Conservation (phyloP, 1,140 invertebrate species). For the Ceratina calcarata region DNA sequence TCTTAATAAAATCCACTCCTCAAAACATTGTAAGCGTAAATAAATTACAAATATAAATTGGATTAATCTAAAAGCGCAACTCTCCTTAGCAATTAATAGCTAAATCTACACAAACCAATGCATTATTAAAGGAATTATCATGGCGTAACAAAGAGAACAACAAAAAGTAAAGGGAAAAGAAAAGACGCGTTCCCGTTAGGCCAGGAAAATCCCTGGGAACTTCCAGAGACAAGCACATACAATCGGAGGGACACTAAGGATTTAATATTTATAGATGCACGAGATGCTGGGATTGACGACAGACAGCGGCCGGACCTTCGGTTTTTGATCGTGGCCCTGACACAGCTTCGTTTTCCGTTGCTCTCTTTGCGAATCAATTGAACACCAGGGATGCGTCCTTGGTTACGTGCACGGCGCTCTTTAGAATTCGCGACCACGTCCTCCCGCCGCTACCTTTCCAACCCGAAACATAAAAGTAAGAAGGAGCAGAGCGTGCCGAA, state of each 20-base stretch:
- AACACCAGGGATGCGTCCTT: conserved; percentile 66
- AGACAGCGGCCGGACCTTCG: conserved; percentile 20
- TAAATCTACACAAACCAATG: no score
- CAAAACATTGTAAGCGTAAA: no score
- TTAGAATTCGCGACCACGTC: conserved; percentile 60
- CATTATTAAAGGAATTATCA: no score
- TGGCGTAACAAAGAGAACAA: no score
- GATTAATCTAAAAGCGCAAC: no score
- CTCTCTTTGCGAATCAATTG: conserved; percentile 63
- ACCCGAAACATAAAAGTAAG: conserved; percentile 44
- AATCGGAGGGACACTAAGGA: neutral
- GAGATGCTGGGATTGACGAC: conserved; percentile 9
- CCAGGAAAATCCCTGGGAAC: neutral
- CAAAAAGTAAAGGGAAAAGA: no score
- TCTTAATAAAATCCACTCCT: no score
- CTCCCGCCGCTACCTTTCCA: conserved; percentile 44
- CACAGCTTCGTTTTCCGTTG: conserved; percentile 53
- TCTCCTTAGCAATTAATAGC: no score
- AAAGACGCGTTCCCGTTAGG: neutral
- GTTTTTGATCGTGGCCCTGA: conserved; percentile 49
- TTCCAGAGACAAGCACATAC: no score
- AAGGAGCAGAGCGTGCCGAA: conserved; percentile 52
- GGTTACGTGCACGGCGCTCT: conserved; percentile 59
- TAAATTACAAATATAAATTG: no score
- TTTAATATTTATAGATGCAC: conserved; percentile 8